Evolutionary conservation across 2,888 invertebrate genomes (phyloP), one percentile per base, ranked within the genome.

Genomic region (Cotesia congregata): DNA sequence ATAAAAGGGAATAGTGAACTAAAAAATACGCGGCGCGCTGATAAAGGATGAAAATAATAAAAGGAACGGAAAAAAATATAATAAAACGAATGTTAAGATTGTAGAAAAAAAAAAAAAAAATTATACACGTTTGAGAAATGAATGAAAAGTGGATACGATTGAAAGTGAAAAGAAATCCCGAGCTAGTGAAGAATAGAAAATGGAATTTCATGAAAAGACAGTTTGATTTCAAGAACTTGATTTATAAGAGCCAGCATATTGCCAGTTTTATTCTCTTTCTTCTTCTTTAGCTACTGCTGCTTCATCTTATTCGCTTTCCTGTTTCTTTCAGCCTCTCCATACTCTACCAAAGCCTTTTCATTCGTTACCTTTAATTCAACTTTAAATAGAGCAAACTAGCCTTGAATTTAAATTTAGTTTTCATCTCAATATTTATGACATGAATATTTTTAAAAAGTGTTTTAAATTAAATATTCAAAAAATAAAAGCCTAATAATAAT

Each of bases 191-290:
- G 76, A 78, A 77, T 70, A 50, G 69, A 74, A 50, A 75, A 50
- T 70, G 67, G 71, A 75, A 62, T 41, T 72, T 39, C 39, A 65
- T 41, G 64, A 68, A 78, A 74, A 73, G 73, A 75, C 65, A 70
- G 69, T 67, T 61, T 60, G 72, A 74, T 77, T 75, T 77, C 78
- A 73, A 50, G 50, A 50, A 50, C 50, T 50, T 70, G n/a, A 30
- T 30, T 5, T 30, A 70, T n/a, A 59, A 59, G 70, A 60, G 59
- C 30, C 70, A 30, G 20, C 6, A 70, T 20, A 70, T 59, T 30
- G 30, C 41, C 12, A 30, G 59, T 30, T 30, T 59, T 70, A n/a
- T 20, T 30, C 17, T 68, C 17, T 9, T 68, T 30, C 30, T 15
- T 68, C 30, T 30, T 70, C 30, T 30, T 30, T 30, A 30, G 30